Percentiles rank a stretch among this genome's conserved stretches.
These are phyloP conservation scores for Damaliscus lunatus DNA, from an alignment of 2,113 vertebrate species.

Conservation along the genomic window DNA sequence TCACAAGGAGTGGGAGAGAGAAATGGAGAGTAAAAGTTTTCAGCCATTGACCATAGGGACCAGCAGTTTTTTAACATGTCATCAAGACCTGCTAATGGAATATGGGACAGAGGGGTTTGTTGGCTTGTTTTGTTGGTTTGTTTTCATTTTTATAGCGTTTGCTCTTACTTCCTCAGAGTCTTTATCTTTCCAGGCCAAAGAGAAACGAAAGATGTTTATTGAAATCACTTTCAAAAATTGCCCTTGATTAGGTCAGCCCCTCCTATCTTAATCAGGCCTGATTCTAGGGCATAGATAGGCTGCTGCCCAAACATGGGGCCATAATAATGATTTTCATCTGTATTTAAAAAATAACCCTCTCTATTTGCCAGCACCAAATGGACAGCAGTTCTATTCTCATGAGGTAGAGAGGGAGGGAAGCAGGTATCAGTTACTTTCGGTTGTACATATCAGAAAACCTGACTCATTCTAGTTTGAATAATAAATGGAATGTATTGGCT, in stretches of 20 bases:
- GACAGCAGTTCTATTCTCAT: not conserved
- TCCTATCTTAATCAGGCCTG: not conserved
- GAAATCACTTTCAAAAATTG: not conserved
- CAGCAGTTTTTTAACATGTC: not conserved
- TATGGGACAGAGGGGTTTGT: not conserved
- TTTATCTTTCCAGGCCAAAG: not conserved
- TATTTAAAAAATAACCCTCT: conserved; percentile 19
- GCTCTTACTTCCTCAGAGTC: not conserved
- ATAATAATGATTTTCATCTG: not conserved
- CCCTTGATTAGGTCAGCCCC: not conserved
- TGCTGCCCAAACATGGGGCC: not conserved
- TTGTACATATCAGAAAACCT: conserved; percentile 34
- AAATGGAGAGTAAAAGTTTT: not conserved
- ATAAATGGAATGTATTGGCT: conserved; percentile 53
- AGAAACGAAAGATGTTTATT: conserved; percentile 5
- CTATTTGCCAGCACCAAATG: not conserved
- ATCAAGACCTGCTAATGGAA: not conserved
- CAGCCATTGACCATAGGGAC: not conserved
- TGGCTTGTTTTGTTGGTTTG: not conserved
- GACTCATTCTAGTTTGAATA: conserved; percentile 55
- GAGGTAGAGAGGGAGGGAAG: not conserved
- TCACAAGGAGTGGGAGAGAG: not conserved
- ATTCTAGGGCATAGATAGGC: not conserved
- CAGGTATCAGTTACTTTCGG: not conserved
- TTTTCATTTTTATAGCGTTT: not conserved